These are phyloP conservation scores for Siniperca obscura DNA, from an alignment of 2,797 vertebrate genomes.

Conservation along the genomic window DNA sequence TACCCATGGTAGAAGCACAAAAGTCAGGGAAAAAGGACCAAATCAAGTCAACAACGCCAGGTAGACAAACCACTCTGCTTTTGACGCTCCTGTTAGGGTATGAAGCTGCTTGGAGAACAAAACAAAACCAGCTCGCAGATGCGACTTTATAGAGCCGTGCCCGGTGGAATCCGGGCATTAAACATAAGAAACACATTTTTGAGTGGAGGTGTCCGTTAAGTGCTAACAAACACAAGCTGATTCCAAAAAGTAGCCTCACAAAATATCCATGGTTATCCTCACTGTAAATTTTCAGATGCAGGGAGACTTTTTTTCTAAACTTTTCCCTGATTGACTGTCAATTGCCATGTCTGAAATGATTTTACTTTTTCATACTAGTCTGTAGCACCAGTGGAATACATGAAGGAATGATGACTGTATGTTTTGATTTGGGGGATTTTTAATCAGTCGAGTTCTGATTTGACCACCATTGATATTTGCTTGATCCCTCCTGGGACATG, in stretches of 20 bases:
- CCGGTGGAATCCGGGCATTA: too few relatives aligned
- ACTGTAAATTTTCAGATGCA: background rate
- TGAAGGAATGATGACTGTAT: constrained; percentile 1
- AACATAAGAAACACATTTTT: too few relatives aligned
- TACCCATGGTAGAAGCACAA: too few relatives aligned
- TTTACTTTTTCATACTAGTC: background rate
- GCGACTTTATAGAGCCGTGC: too few relatives aligned
- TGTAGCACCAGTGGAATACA: background rate
- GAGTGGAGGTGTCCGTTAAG: background rate
- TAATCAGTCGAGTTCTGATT: constrained; percentile 57
- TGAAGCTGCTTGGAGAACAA: too few relatives aligned
- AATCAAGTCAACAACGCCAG: too few relatives aligned
- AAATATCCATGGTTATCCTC: background rate
- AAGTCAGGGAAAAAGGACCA: too few relatives aligned
- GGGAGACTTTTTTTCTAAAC: background rate
- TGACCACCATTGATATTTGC: constrained; percentile 75
- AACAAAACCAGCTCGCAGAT: too few relatives aligned
- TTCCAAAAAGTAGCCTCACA: background rate
- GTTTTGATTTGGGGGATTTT: constrained; percentile 27
- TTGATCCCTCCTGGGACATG: constrained; percentile 56
- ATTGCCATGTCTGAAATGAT: background rate
- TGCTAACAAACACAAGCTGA: background rate
- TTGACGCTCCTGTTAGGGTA: too few relatives aligned
- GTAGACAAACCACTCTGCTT: too few relatives aligned
- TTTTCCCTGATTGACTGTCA: background rate